Conservation (phyloP, 23 tunicate species). For the Corella eumyota region DNA sequence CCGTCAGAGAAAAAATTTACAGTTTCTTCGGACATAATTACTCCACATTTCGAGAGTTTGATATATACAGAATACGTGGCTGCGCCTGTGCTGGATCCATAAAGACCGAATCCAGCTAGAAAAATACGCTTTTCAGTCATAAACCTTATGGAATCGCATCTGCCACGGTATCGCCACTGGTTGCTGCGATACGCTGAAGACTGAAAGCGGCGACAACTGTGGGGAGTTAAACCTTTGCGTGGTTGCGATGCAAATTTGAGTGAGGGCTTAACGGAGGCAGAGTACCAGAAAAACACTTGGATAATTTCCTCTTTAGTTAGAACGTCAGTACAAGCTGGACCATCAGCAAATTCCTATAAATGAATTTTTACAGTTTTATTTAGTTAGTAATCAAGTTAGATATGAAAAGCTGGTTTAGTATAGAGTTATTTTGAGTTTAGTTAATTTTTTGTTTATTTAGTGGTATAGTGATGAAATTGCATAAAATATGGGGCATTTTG, state of each 20-base stretch:
- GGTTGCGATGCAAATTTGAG: slow-evolving; percentile 24
- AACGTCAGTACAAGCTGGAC: slow-evolving; percentile 65
- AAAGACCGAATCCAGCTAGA: slow-evolving; percentile 77
- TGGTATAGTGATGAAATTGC: too few species aligned
- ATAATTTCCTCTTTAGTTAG: slow-evolving; percentile 70
- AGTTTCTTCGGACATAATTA: slow-evolving; percentile 43
- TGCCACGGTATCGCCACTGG: slow-evolving; percentile 88
- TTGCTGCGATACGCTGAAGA: slow-evolving; percentile 82
- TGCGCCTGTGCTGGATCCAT: slow-evolving; percentile 88
- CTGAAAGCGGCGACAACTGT: slow-evolving; percentile 62
- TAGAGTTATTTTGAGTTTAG: too few species aligned
- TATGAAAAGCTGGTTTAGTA: too few species aligned
- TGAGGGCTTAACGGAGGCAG: slow-evolving; percentile 58
- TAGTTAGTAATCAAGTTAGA: too few species aligned
- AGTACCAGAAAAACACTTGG: slow-evolving; percentile 56
- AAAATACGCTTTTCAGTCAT: slow-evolving; percentile 88
- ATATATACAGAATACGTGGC: slow-evolving; percentile 58
- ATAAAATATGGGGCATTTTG: too few species aligned
- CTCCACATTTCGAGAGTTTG: slow-evolving; percentile 27
- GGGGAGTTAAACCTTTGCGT: slow-evolving; percentile 62
- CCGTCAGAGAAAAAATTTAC: slow-evolving; percentile 72
- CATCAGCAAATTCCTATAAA: slow-evolving; percentile 80
- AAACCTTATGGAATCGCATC: slow-evolving; percentile 82
- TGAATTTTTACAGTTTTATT: slow-evolving; percentile 2
- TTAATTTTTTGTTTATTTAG: too few species aligned